Evolutionary conservation across 2,113 vertebrate genomes (phyloP).

Genomic region (human (Homo sapiens)): DNA sequence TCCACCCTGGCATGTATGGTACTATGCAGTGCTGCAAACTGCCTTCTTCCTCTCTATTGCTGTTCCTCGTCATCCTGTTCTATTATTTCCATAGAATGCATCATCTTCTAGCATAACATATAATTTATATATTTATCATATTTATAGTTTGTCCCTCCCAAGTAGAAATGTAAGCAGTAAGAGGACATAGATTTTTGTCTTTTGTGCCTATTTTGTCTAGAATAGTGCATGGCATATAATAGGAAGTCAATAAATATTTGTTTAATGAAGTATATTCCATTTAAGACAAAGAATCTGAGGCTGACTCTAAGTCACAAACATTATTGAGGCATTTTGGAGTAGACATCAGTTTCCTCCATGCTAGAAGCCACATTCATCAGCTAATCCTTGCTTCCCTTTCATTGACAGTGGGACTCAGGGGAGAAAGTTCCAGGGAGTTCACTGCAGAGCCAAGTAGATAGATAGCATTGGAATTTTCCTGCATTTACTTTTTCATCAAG

Average conservation of each 20-base stretch:
- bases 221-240: too few relatives aligned
- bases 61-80: not conserved
- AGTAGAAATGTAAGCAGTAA: not conserved
- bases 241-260: not conserved
- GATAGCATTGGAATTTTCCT: not conserved
- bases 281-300: not conserved
- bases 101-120: not conserved
- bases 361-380: not conserved
- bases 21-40: not conserved
- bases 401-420: not conserved
- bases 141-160: not conserved
- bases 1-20: not conserved
- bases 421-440: not conserved
- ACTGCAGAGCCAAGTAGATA: not conserved
- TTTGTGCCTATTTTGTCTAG: not conserved
- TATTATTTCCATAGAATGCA: not conserved
- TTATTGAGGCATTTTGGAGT: not conserved
- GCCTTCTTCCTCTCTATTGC: not conserved
- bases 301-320: not conserved
- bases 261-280: not conserved
- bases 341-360: not conserved
- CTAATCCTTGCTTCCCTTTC: not conserved
- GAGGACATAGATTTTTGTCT: not conserved
- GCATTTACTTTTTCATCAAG: slow-evolving; percentile 54
- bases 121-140: not conserved